Conservation (phyloP, 2,888 invertebrate genomes). For the Ichneumoninae sp. region DNA sequence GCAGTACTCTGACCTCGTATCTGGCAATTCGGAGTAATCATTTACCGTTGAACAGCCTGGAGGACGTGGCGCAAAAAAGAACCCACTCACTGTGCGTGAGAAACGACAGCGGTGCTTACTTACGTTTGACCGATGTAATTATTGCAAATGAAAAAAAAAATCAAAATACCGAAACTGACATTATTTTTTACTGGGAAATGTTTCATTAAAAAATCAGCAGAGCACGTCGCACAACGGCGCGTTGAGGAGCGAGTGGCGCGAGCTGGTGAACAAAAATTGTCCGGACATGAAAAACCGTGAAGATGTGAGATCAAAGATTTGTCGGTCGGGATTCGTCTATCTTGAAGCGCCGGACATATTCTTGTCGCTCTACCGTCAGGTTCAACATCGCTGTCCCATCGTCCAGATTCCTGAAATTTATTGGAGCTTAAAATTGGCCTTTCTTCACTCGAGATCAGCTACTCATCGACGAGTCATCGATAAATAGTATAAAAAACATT, state of each 20-base stretch:
- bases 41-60: constrained; percentile 81
- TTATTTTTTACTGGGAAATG: background rate
- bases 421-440: constrained; percentile 69
- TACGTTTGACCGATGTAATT: constrained; percentile 75
- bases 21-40: constrained; percentile 81
- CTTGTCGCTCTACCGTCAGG: constrained; percentile 70
- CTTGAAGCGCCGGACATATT: constrained; percentile 82
- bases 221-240: background rate
- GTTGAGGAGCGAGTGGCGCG: constrained; percentile 76
- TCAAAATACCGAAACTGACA: background rate
- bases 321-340: constrained; percentile 80
- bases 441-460: constrained; percentile 74
- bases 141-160: background rate
- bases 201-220: background rate
- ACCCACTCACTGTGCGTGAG: constrained; percentile 84
- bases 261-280: constrained; percentile 81
- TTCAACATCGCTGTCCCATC: constrained; percentile 70
- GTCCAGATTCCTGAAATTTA: constrained; percentile 69
- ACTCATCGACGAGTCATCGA: constrained; percentile 75
- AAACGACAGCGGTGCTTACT: constrained; percentile 82
- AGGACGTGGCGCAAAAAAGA: constrained; percentile 79
- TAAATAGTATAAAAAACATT: constrained; percentile 75
- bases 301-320: constrained; percentile 79
- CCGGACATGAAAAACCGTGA: constrained; percentile 78
- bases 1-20: constrained; percentile 81